These are phyloP conservation scores for Trichomalopsis sarcophagae DNA, from an alignment of 1,140 invertebrate species.

Conservation along the genomic window DNA sequence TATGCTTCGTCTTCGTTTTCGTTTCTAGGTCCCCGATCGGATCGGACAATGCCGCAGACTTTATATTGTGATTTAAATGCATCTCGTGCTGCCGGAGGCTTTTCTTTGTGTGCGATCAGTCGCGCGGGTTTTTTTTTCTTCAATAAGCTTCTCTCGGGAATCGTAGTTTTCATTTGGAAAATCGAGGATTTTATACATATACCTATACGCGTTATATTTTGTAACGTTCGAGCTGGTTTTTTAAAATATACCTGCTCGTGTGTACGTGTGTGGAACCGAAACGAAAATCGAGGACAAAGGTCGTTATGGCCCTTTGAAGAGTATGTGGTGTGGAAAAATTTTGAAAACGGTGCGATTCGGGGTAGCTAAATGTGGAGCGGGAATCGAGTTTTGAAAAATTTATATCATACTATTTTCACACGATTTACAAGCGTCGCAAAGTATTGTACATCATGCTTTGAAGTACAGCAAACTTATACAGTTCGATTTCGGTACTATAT, in stretches of 20 bases:
- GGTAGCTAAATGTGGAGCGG: background rate
- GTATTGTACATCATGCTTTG: no score
- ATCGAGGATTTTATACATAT: background rate
- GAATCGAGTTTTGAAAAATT: background rate
- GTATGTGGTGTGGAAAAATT: background rate
- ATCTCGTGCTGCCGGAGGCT: background rate
- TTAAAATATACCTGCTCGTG: background rate
- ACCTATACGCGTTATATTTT: background rate
- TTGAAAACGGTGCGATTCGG: background rate
- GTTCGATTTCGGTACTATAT: no score
- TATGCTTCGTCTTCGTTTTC: conserved; percentile 9
- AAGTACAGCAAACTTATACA: no score
- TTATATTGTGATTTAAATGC: conserved; percentile 13
- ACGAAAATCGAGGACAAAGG: background rate
- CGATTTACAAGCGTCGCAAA: background rate
- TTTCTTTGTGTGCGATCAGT: background rate
- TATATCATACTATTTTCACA: background rate
- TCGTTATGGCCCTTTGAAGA: background rate
- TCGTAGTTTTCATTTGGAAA: background rate
- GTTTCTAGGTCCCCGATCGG: background rate
- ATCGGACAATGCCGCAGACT: background rate
- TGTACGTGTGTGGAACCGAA: background rate
- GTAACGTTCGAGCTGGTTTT: background rate
- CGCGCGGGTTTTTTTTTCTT: no score
- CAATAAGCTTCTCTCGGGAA: background rate